A percentile compares a stretch with the other conserved stretches of the same genome.
Conservation (phyloP, 2,113 vertebrate genomes). For the Hassar affinis region DNA sequence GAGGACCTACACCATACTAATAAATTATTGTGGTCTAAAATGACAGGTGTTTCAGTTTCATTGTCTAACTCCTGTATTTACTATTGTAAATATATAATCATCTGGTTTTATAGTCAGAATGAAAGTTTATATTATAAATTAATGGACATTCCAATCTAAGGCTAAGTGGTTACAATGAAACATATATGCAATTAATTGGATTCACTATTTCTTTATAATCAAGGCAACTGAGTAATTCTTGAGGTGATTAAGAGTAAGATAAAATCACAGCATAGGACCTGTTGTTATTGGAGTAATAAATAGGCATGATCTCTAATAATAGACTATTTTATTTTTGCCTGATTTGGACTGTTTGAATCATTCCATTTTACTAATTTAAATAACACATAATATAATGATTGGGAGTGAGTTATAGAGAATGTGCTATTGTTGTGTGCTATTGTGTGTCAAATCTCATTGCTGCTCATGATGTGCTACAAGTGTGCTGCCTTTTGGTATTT, state of each 20-base stretch:
- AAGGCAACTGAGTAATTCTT: background rate
- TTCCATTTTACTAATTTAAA: background rate
- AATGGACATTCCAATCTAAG: background rate
- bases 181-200: background rate
- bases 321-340: background rate
- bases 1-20: too few species aligned
- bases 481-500: background rate
- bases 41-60: too few species aligned
- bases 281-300: background rate
- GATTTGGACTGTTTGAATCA: background rate
- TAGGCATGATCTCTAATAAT: background rate
- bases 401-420: background rate
- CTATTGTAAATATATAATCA: slow-evolving; percentile 1
- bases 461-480: background rate
- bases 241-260: background rate
- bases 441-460: background rate
- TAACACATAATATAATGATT: background rate
- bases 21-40: too few species aligned
- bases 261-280: background rate
- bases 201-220: background rate
- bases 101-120: background rate
- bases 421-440: background rate
- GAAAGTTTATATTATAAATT: background rate
- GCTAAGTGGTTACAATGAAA: background rate
- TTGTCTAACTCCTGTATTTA: too few species aligned